phyloP scores from a whole-genome alignment of 2,888 invertebrate species.

The Drosophila testacea region DNA sequence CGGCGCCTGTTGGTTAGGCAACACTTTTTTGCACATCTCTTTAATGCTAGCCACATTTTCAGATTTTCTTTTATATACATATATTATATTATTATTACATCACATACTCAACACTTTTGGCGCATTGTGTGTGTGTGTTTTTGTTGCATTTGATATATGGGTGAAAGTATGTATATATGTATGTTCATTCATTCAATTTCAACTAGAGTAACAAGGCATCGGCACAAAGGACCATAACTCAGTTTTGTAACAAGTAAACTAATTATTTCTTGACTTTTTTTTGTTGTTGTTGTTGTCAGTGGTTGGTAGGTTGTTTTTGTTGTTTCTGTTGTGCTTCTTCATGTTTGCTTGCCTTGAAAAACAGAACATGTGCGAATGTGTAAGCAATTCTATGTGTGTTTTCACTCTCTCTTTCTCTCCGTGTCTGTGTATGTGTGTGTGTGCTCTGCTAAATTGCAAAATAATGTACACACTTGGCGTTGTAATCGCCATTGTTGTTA shows the following conservation, averaged over 20 bases:
- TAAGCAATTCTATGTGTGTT: constrained; percentile 14
- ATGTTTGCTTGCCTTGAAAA: constrained; percentile 58
- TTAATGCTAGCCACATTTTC: constrained; percentile 43
- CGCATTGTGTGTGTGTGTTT: constrained; percentile 32
- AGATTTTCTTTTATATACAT: constrained; percentile 21
- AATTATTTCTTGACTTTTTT: constrained; percentile 77
- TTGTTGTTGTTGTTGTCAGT: constrained; percentile 29
- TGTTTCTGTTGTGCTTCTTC: constrained; percentile 37
- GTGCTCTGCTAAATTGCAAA: constrained; percentile 76
- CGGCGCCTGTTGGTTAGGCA: constrained; percentile 62
- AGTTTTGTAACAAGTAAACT: constrained; percentile 81
- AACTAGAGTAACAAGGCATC: constrained; percentile 61
- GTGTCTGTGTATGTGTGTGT: constrained; percentile 16
- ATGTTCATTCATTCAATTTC: constrained; percentile 70
- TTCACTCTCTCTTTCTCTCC: constrained; percentile 7
- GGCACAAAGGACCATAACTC: constrained; percentile 74
- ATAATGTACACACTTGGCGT: constrained; percentile 80
- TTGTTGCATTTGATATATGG: constrained; percentile 13
- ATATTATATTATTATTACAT: constrained; percentile 44
- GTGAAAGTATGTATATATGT: constrained; percentile 1
- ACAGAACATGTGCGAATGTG: constrained; percentile 24
- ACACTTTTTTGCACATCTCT: constrained; percentile 54
- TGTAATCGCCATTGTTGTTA: constrained; percentile 75
- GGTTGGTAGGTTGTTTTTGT: constrained; percentile 38
- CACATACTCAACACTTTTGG: constrained; percentile 61